These are phyloP conservation scores for Pollenia amentaria DNA, from an alignment of 2,888 invertebrate species.

Conservation along the genomic window DNA sequence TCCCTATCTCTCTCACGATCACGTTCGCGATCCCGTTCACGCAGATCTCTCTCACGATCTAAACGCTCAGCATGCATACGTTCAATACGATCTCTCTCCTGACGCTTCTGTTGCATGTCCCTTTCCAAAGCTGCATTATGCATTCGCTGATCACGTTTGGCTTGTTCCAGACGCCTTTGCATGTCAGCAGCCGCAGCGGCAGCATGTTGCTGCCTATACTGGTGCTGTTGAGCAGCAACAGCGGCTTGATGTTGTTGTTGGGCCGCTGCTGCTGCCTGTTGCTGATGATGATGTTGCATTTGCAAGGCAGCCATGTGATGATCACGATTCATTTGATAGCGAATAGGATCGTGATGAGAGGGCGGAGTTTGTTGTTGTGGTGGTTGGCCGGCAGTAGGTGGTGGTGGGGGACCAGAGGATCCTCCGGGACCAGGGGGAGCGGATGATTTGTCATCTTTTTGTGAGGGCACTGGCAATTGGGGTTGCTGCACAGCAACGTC, in stretches of 20 bases:
- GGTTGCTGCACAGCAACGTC: slow-evolving; percentile 97
- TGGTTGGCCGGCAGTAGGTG: slow-evolving; percentile 66
- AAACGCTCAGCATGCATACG: slow-evolving; percentile 81
- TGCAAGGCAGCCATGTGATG: slow-evolving; percentile 84
- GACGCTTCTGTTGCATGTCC: slow-evolving; percentile 82
- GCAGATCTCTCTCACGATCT: slow-evolving; percentile 80
- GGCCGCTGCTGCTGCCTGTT: slow-evolving; percentile 82
- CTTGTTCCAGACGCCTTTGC: slow-evolving; percentile 80
- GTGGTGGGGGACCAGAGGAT: slow-evolving; percentile 64
- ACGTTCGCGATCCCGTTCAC: slow-evolving; percentile 79
- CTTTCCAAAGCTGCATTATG: slow-evolving; percentile 79
- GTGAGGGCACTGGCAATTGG: slow-evolving; percentile 93
- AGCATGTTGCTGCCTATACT: slow-evolving; percentile 80
- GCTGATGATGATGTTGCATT: slow-evolving; percentile 81
- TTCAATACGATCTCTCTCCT: slow-evolving; percentile 81
- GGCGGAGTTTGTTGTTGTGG: slow-evolving; percentile 76
- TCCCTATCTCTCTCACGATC: slow-evolving; percentile 79
- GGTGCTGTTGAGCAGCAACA: slow-evolving; percentile 81
- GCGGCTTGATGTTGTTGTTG: slow-evolving; percentile 81
- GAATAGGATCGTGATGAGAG: slow-evolving; percentile 82
- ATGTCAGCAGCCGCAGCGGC: slow-evolving; percentile 78
- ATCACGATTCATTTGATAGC: slow-evolving; percentile 86
- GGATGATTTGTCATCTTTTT: slow-evolving; percentile 84
- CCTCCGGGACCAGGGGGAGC: slow-evolving; percentile 74
- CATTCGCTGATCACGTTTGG: slow-evolving; percentile 80